These are phyloP conservation scores for Philonicus albiceps DNA, from an alignment of 2,888 invertebrate genomes.

Conservation along the genomic window DNA sequence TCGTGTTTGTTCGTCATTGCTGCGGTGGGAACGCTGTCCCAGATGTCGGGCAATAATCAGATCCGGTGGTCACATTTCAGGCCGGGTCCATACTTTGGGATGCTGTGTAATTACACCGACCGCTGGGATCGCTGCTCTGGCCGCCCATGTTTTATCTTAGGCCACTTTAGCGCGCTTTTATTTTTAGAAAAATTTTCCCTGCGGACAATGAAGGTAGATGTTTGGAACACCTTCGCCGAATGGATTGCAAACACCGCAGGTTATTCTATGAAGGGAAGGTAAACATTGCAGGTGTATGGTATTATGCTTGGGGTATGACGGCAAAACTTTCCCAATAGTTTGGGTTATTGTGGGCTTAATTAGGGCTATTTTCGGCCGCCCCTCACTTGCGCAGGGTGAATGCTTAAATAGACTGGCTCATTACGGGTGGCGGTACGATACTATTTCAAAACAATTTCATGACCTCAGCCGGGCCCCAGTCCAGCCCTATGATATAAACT, in stretches of 20 bases:
- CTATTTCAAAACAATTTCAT: neutral
- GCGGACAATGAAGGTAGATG: neutral
- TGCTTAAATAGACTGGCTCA: neutral
- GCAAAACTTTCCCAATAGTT: neutral
- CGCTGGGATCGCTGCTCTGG: neutral
- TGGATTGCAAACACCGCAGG: neutral
- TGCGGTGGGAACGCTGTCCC: neutral
- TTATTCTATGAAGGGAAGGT: neutral
- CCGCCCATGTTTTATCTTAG: neutral
- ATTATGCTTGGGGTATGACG: neutral
- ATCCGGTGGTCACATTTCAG: neutral
- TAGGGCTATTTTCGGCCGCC: neutral
- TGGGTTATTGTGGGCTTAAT: neutral
- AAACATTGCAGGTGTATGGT: neutral
- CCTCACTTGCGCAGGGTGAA: neutral
- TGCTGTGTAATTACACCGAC: neutral
- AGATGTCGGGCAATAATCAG: constrained; percentile 19
- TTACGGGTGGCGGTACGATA: neutral
- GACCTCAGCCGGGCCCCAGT: neutral
- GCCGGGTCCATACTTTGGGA: neutral
- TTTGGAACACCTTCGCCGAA: neutral
- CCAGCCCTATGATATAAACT: constrained; percentile 1
- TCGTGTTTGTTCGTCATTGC: neutral
- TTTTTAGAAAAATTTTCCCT: constrained; percentile 4
- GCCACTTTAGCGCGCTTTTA: neutral